A percentile compares a stretch with the other conserved stretches of the same genome.
Conservation (phyloP, 2,888 invertebrate species). For the Fissipunctia ypsillon region DNA sequence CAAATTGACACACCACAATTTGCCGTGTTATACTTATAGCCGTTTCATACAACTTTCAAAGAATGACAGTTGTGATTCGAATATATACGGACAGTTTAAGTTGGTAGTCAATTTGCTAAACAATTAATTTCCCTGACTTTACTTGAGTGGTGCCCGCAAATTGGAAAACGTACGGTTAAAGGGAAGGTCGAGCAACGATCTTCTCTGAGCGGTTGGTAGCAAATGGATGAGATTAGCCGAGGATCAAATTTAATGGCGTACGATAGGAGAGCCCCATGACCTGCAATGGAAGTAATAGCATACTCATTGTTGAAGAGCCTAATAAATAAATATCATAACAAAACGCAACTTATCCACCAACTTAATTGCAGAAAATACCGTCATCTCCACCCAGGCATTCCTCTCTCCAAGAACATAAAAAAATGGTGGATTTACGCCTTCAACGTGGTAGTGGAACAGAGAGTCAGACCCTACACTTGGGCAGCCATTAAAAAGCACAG, state of each 20-base stretch:
- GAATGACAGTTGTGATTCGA: not conserved
- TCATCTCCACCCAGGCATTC: conserved; percentile 91
- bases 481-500: conserved; percentile 92
- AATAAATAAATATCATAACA: too few relatives aligned
- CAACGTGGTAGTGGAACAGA: conserved; percentile 92
- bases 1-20: too few relatives aligned
- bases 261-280: not conserved
- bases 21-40: not conserved
- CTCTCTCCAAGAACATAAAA: conserved; percentile 90
- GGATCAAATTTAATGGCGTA: too few relatives aligned
- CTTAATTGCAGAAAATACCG: conserved; percentile 89
- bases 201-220: not conserved
- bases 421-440: conserved; percentile 95
- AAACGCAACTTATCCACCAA: not conserved
- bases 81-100: not conserved
- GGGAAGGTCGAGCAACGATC: not conserved
- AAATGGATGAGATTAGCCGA: not conserved
- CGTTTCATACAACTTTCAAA: not conserved
- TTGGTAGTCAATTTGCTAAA: not conserved
- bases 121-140: too few relatives aligned
- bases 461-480: conserved; percentile 94
- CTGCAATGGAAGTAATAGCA: not conserved
- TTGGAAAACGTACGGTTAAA: not conserved
- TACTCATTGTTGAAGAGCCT: too few relatives aligned
- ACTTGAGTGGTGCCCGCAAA: too few relatives aligned